A percentile compares a stretch with the other conserved stretches of the same genome.
Conservation (phyloP, 2,797 vertebrate species). For the Hyperoplus immaculatus region DNA sequence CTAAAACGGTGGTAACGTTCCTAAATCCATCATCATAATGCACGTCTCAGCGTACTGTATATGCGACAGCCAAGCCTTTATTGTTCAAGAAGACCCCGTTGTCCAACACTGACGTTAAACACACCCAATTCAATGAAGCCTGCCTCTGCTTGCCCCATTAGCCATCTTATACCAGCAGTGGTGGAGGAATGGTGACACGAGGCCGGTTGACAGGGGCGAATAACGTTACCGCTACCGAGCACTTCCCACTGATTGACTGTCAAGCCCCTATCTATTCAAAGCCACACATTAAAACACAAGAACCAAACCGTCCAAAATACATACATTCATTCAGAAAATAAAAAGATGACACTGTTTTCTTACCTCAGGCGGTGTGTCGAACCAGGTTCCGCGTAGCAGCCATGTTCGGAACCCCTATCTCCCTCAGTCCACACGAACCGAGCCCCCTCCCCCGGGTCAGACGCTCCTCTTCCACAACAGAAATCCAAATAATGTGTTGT, state of each 20-base stretch:
- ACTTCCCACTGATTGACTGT: conserved; percentile 19
- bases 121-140: conserved; percentile 7
- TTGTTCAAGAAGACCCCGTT: conserved; percentile 7
- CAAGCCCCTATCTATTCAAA: conserved; percentile 12
- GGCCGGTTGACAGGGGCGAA: conserved; percentile 64
- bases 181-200: conserved; percentile 46
- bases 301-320: neutral
- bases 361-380: conserved; percentile 88
- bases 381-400: conserved; percentile 86
- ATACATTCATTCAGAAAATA: neutral
- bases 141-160: conserved; percentile 1
- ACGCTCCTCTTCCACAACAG: conserved; percentile 72
- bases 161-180: conserved; percentile 6
- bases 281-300: conserved; percentile 5
- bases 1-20: conserved; percentile 26
- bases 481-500: conserved; percentile 63
- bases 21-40: conserved; percentile 28
- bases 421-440: conserved; percentile 82
- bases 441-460: conserved; percentile 82
- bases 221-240: conserved; percentile 21
- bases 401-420: conserved; percentile 86
- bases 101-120: conserved; percentile 7
- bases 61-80: conserved; percentile 2
- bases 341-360: conserved; percentile 49
- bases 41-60: conserved; percentile 14